A percentile compares a stretch with the other conserved stretches of the same genome.
These are phyloP conservation scores for Cacoxenus indagator DNA, from an alignment of 2,888 invertebrate species.

Conservation along the genomic window DNA sequence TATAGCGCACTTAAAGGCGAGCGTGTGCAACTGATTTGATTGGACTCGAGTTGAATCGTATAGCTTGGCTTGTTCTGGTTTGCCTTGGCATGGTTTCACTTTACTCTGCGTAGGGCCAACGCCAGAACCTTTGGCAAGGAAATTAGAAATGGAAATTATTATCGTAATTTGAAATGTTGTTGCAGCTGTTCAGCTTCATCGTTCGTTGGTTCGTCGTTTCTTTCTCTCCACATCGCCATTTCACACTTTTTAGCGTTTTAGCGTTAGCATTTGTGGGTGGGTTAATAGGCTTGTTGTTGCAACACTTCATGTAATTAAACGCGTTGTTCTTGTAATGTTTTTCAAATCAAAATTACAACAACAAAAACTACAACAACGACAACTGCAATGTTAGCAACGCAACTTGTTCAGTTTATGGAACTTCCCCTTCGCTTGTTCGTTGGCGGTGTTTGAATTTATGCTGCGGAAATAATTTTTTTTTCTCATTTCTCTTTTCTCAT, in stretches of 20 bases:
- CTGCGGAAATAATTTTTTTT: slow-evolving; percentile 39
- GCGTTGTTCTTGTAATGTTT: slow-evolving; percentile 26
- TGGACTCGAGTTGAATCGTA: too few species aligned
- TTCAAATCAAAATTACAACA: slow-evolving; percentile 19
- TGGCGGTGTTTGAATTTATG: slow-evolving; percentile 34
- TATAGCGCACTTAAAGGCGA: background rate
- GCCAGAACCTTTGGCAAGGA: slow-evolving; percentile 56
- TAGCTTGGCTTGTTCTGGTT: too few species aligned
- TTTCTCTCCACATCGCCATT: slow-evolving; percentile 17
- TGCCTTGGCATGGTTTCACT: background rate
- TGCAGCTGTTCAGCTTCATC: slow-evolving; percentile 24
- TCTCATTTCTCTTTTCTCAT: background rate
- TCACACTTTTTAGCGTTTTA: slow-evolving; percentile 1
- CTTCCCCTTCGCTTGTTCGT: background rate
- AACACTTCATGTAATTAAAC: slow-evolving; percentile 14
- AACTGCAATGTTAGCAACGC: too few species aligned
- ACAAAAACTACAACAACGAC: background rate
- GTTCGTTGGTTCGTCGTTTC: slow-evolving; percentile 1
- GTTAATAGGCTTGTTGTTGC: slow-evolving; percentile 17
- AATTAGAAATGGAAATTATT: slow-evolving; percentile 68
- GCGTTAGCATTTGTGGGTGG: slow-evolving; percentile 6
- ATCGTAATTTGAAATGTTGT: slow-evolving; percentile 59
- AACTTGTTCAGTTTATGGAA: background rate
- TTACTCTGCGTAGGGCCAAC: slow-evolving; percentile 35
- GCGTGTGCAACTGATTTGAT: too few species aligned